These are phyloP conservation scores for Baccha elongata DNA, from an alignment of 2,888 invertebrate species.

Conservation along the genomic window DNA sequence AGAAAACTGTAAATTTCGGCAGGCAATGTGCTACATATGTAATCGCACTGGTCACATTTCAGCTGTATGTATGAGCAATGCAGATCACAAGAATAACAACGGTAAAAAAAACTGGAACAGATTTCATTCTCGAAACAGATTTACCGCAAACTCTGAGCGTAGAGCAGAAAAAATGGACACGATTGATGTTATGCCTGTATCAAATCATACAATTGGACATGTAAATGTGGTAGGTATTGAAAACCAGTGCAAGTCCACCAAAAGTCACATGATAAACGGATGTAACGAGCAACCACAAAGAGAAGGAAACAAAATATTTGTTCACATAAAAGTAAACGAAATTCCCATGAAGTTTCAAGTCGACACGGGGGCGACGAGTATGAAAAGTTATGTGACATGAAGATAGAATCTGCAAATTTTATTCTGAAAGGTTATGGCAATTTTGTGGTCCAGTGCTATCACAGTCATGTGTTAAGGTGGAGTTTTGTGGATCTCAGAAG, in stretches of 20 bases:
- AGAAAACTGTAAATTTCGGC: background rate
- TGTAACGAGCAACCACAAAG: background rate
- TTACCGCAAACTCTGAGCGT: background rate
- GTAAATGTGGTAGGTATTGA: background rate
- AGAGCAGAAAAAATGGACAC: background rate
- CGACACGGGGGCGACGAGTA: background rate
- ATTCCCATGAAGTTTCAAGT: background rate
- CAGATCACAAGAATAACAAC: background rate
- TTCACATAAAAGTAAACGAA: background rate
- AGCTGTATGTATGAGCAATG: background rate
- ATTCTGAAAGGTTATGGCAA: constrained; percentile 5
- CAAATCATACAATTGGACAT: background rate
- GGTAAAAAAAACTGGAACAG: background rate
- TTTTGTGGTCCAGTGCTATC: background rate
- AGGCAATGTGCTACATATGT: background rate
- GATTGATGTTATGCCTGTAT: background rate
- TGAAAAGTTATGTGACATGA: background rate
- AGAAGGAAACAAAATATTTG: background rate
- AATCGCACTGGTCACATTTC: background rate
- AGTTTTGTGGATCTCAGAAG: no score
- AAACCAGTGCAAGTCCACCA: background rate
- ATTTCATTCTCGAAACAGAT: background rate
- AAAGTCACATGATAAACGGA: background rate
- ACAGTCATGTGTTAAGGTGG: no score
- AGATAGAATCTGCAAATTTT: constrained; percentile 1